Conservation (phyloP, 2,888 invertebrate genomes). For the Calameuta pallipes region DNA sequence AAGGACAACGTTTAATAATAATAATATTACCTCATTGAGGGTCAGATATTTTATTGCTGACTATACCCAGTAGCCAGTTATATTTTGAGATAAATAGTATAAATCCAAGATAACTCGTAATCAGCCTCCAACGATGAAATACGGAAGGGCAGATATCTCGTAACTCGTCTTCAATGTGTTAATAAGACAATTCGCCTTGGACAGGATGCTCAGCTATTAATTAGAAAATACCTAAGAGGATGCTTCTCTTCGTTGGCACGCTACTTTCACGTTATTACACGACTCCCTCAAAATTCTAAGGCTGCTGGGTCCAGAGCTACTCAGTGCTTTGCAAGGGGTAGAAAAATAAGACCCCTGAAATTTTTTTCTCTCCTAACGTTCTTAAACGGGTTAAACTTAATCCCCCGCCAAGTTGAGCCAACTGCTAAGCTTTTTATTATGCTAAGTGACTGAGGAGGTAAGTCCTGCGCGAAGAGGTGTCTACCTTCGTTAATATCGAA, state of each 20-base stretch:
- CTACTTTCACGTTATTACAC: background rate
- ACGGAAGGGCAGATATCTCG: too few relatives aligned
- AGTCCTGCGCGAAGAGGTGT: background rate
- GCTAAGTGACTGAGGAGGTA: slow-evolving; percentile 19
- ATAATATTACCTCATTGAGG: slow-evolving; percentile 25
- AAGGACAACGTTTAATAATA: slow-evolving; percentile 32
- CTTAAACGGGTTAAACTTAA: slow-evolving; percentile 51
- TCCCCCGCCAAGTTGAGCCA: slow-evolving; percentile 49
- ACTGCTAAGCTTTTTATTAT: slow-evolving; percentile 52
- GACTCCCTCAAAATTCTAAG: background rate
- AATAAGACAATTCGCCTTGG: slow-evolving; percentile 38
- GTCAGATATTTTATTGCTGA: too few relatives aligned
- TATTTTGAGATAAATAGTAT: too few relatives aligned
- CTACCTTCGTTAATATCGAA: slow-evolving; percentile 2
- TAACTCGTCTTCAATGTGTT: too few relatives aligned
- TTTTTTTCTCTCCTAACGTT: slow-evolving; percentile 43
- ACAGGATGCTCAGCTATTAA: slow-evolving; percentile 46
- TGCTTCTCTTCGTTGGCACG: slow-evolving; percentile 10
- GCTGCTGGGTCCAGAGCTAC: background rate
- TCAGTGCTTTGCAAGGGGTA: slow-evolving; percentile 38
- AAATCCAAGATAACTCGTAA: too few relatives aligned
- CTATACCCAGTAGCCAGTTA: too few relatives aligned
- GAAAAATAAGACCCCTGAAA: slow-evolving; percentile 50
- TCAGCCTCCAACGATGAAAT: too few relatives aligned
- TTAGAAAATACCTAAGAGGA: slow-evolving; percentile 49